These are phyloP conservation scores for Ditylenchus weischeri DNA, from an alignment of 2,888 invertebrate genomes.

Conservation along the genomic window DNA sequence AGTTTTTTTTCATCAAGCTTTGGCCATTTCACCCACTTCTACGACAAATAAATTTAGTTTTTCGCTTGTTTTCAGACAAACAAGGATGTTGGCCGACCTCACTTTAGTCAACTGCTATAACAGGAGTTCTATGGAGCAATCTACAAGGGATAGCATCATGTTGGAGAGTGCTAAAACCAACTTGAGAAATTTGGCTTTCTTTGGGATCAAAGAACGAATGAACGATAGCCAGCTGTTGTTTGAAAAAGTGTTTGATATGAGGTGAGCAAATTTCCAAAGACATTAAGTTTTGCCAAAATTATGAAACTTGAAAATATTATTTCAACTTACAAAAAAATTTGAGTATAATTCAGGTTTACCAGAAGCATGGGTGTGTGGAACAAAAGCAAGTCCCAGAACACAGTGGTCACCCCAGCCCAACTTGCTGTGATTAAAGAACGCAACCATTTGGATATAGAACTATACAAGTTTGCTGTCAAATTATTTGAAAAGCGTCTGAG, in stretches of 20 bases:
- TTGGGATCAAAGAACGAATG: conserved; percentile 92
- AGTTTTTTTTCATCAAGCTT: conserved; percentile 9
- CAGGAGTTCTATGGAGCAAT: conserved; percentile 27
- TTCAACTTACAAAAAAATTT: conserved; percentile 56
- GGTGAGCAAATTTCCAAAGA: too few relatives aligned
- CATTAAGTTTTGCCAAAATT: too few relatives aligned
- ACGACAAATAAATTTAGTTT: not conserved
- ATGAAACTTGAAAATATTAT: conserved; percentile 4
- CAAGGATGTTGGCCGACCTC: conserved; percentile 93
- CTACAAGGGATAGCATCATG: conserved; percentile 71
- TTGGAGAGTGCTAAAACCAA: conserved; percentile 92
- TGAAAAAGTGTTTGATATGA: conserved; percentile 85
- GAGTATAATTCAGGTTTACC: conserved; percentile 65
- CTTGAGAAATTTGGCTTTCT: conserved; percentile 85
- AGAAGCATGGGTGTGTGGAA: conserved; percentile 49
- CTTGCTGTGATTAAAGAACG: conserved; percentile 73
- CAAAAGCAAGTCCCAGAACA: conserved; percentile 76
- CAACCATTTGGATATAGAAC: conserved; percentile 83
- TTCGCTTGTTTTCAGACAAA: conserved; percentile 66
- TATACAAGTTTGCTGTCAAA: conserved; percentile 78
- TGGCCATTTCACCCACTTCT: not conserved
- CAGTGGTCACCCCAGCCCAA: conserved; percentile 73
- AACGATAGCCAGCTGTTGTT: conserved; percentile 70
- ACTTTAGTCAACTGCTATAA: conserved; percentile 93
- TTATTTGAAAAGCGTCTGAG: conserved; percentile 26